phyloP scores from a whole-genome alignment of 2,113 vertebrate species.

The Xenopus laevis region DNA sequence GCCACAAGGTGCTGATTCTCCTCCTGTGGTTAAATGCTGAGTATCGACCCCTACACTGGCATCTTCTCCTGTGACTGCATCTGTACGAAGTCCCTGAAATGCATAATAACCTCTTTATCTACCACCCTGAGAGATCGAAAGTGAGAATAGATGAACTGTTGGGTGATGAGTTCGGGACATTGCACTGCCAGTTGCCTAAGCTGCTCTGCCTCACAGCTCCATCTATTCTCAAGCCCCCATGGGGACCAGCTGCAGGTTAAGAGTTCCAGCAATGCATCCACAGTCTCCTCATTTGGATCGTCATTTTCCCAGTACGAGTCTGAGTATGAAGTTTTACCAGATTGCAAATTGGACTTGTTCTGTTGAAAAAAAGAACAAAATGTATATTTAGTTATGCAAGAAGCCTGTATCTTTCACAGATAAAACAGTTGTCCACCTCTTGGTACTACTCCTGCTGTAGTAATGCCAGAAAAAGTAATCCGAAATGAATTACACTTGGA shows the following conservation, averaged over 20 bases:
- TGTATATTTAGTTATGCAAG: not conserved
- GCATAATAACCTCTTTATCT: constrained; percentile 66
- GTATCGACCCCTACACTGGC: too few relatives aligned
- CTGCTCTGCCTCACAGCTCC: constrained; percentile 61
- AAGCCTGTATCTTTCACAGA: too few relatives aligned
- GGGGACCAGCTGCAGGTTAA: constrained; percentile 67
- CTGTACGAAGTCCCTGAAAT: not conserved
- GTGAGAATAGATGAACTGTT: constrained; percentile 54
- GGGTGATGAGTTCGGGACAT: constrained; percentile 38
- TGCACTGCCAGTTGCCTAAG: constrained; percentile 65
- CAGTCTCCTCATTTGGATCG: constrained; percentile 48
- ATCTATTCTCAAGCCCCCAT: constrained; percentile 57
- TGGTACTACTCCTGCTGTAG: too few relatives aligned
- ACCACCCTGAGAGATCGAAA: constrained; percentile 67
- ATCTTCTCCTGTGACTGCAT: too few relatives aligned
- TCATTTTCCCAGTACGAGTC: constrained; percentile 4
- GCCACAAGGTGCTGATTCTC: too few relatives aligned
- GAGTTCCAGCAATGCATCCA: constrained; percentile 60
- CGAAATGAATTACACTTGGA: too few relatives aligned
- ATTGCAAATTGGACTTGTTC: constrained; percentile 54
- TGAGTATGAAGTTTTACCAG: accelerated
- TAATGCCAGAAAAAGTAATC: too few relatives aligned
- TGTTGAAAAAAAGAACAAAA: constrained; percentile 39
- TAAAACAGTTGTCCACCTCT: too few relatives aligned
- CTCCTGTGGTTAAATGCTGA: too few relatives aligned